Percentiles rank a stretch among this genome's conserved stretches.
Conservation (phyloP, 2,113 vertebrate genomes). For the Ochotona princeps region DNA sequence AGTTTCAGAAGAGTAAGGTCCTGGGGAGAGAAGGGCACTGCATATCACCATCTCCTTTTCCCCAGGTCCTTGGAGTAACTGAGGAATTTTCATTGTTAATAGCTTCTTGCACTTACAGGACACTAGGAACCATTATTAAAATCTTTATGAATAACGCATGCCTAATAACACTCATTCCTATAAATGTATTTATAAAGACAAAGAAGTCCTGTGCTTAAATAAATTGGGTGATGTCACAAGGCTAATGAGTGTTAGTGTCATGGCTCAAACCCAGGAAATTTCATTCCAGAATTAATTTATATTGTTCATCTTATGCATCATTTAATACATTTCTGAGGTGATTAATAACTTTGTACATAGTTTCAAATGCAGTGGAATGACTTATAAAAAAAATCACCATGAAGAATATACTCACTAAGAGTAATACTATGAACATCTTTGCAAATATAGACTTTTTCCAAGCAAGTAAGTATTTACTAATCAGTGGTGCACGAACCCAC, state of each 20-base stretch:
- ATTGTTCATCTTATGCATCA: not conserved
- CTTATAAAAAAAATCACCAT: not conserved
- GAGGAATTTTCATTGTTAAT: not conserved
- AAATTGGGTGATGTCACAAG: not conserved
- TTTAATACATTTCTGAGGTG: not conserved
- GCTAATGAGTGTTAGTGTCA: not conserved
- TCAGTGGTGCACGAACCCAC: not conserved
- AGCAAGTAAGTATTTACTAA: not conserved
- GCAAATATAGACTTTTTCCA: not conserved
- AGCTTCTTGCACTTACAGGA: not conserved
- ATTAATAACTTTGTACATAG: not conserved
- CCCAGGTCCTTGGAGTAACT: not conserved
- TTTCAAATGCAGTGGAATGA: not conserved
- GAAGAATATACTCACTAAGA: not conserved
- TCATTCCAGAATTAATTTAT: not conserved
- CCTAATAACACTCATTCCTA: not conserved
- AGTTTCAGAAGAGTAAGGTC: not conserved
- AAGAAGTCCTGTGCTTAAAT: conserved; percentile 2
- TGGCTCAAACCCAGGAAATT: not conserved
- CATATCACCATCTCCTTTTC: not conserved
- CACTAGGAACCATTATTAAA: not conserved
- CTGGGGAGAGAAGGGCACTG: no score
- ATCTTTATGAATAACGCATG: not conserved
- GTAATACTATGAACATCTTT: not conserved
- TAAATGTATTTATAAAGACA: not conserved